Evolutionary conservation across 2,888 invertebrate species (phyloP), one percentile per base, ranked within the genome.

Genomic region (Meteorus colon): DNA sequence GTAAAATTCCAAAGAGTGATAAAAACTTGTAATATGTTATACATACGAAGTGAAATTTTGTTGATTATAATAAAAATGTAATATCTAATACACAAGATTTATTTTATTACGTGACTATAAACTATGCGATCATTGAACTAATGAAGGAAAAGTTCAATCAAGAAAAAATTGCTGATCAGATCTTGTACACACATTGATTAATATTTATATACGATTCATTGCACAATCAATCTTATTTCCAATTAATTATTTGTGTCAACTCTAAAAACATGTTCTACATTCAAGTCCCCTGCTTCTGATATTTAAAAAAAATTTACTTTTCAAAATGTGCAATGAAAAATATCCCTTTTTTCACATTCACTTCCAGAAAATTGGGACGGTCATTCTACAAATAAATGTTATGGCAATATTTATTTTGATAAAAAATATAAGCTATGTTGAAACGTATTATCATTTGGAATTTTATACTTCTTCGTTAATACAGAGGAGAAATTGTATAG

Each of bases 401-500:
- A 16, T 1, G 4, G 48, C 6, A 48, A 48, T 48, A 48, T 48
- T 48, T 48, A n/a, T 2, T 48, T 48, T n/a, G 14, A 16, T 48
- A 6, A n/a, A 41, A 41, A 8, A 41, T 41, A 8, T 41, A 1
- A 41, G 8, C 8, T 12, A 10, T 41, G 41, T 12, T 41, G 12
- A 10, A 12, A 12, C 12, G 2, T 41, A 41, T 41, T 2, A 34
- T 34, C 34, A 34, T 34, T 34, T 2, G 8, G 34, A 34, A 34
- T 34, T 34, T 34, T 48, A 48, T 48, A n/a, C 16, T 48, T 4
- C 1, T 48, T 2, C 48, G 6, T 24, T n/a, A 55, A 2, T 59
- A 73, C 69, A 59, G 75, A 31, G 41, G 74, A 73, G 73, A 60
- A 76, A 74, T 78, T 77, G 73, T 74, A 69, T 70, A 74, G 77